Percentiles rank a stretch among this genome's conserved stretches.
Evolutionary conservation across 2,888 invertebrate genomes (phyloP).

Genomic region (Machimus rusticus): DNA sequence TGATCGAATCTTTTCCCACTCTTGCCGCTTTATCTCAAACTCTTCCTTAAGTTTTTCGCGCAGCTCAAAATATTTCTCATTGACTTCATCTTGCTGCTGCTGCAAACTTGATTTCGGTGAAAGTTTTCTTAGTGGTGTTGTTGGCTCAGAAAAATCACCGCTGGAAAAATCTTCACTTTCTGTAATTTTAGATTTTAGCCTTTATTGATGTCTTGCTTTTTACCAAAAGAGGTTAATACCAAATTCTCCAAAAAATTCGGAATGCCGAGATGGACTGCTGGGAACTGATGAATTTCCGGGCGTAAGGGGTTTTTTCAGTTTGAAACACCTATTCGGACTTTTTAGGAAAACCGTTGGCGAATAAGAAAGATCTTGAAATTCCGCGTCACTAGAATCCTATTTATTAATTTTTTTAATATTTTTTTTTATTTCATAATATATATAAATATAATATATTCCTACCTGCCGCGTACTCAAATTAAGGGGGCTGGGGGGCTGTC

Average conservation of each 20-base stretch:
- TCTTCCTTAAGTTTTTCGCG: constrained; percentile 77
- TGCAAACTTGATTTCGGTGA: constrained; percentile 55
- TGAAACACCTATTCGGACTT: constrained; percentile 56
- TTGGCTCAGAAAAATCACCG: constrained; percentile 65
- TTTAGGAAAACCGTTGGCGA: constrained; percentile 65
- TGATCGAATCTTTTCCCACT: constrained; percentile 66
- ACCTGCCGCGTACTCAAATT: constrained; percentile 58
- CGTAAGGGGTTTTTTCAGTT: constrained; percentile 74
- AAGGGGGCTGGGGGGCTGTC: constrained; percentile 59
- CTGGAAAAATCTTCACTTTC: constrained; percentile 63
- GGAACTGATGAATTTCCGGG: constrained; percentile 69
- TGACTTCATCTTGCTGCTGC: constrained; percentile 71
- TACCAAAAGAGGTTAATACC: constrained; percentile 59
- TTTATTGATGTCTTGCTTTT: not conserved
- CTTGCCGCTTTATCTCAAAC: constrained; percentile 75
- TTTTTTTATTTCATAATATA: no score
- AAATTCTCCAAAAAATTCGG: constrained; percentile 72
- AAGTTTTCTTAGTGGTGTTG: constrained; percentile 56
- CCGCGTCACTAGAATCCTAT: constrained; percentile 58
- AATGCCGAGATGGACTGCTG: constrained; percentile 72
- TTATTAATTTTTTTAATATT: constrained; percentile 38
- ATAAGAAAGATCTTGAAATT: constrained; percentile 54
- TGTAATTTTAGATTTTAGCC: constrained; percentile 46
- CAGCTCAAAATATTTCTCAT: constrained; percentile 74
- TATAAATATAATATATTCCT: not conserved